Base-by-base conservation (phyloP, 2,888 invertebrate species). In the Melinopterus prodromus region DNA sequence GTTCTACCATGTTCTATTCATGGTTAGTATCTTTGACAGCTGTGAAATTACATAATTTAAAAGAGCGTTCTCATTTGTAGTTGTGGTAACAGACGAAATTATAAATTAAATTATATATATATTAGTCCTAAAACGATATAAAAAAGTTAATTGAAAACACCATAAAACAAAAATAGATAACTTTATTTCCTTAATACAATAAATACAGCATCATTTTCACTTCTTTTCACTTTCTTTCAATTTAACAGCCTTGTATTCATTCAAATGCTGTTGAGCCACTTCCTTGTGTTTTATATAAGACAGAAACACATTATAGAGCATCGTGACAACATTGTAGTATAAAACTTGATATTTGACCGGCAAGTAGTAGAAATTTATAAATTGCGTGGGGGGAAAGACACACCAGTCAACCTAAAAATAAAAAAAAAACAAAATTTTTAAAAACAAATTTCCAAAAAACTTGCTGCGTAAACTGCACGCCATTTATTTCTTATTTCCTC, bases 341-440 rank as follows among this genome's bases (percentile, higher is more conserved):
- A 97, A 87, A 7, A 98, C 97, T 85, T 98, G 93, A 88, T 95
- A 97, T 83, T 93, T 92, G 16, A 95, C 91, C 36, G 96, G 95
- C 81, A 99, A 88, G 86, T 93, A 95, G 84, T 95, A 93, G 89
- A 99, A 99, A 89, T 99, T 99, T n/a, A 98, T 87, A 85, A 94
- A 95, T 88, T 99, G 98, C 1, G 95, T 92, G 72, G 97, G 97
- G 4, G 98, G 98, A 98, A 98, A 99, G 79, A 96, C 92, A 80
- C 93, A 89, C 92, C 97, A 97, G 87, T 98, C 98, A 84, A 95
- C 93, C 95, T 97, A 90, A 86, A 77, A 70, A 16, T 79, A 14
- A 76, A 3, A 26, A n/a, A 26, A 26, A 26, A 26, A 26, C 26
- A 26, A 26, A 26, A 26, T 2, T 26, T 26, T 26, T 26, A 26